Base-by-base conservation (phyloP, 2,113 vertebrate genomes). In the Serinus canaria region DNA sequence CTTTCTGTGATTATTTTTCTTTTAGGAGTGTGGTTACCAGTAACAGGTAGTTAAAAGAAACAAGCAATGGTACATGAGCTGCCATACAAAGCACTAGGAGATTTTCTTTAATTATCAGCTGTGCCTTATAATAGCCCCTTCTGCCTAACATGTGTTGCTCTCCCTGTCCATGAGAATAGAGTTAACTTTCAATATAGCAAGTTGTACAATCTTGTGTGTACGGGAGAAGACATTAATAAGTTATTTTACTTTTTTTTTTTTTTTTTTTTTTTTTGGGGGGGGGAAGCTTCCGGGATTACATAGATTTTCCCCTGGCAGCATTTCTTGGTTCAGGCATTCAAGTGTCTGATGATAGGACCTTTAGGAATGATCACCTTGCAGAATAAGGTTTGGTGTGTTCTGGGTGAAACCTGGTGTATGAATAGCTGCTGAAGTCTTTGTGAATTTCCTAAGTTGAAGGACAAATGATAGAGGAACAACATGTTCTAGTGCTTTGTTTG, bases 1-100 rank as follows among this genome's bases (percentile, higher is more conserved):
- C 23, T 75, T 60, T 89, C n/a, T 49, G 86, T 75, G 37, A 75
- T 72, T 86, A 75, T 89, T 79, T 78, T 89, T 74, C 81, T 82
- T 53, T 87, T 70, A 67, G 49, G 31, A 78, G 12, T 37, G 19
- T 47, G 37, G n/a, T 39, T 77, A 64, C 30, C 28, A 86, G 37
- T 55, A 88, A 85, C 14, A 62, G 58, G 64, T 46, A 30, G 11
- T 73, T 73, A 62, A 47, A 76, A 72, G 77, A 56, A 94, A 87
- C 60, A 87, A 81, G 27, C 1, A 6, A 41, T 75, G 25, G 66
- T 84, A 75, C 49, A 52, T 75, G 41, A 94, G 22, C 35, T 3
- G 3, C 49, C 14, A 66, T 44, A 73, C 13, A 44, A 72, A 84
- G 37, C 73, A 64, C 52, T 52, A 41, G 37, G 77, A 89, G 52